These are phyloP conservation scores for Dorcus hopei DNA, from an alignment of 2,888 invertebrate species.

Conservation along the genomic window DNA sequence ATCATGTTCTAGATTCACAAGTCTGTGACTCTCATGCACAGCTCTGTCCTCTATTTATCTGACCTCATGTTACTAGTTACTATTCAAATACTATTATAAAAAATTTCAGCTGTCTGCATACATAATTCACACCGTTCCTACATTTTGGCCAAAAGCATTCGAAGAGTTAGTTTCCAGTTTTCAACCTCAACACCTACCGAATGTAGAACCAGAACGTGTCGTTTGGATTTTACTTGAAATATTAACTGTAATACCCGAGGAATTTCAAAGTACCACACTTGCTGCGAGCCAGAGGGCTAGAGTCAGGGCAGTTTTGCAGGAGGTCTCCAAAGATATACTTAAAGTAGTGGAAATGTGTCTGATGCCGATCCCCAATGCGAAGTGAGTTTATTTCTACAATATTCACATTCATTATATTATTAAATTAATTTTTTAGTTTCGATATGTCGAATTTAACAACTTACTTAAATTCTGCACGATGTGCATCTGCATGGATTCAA, in stretches of 20 bases:
- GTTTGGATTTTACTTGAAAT: conserved; percentile 75
- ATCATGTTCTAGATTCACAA: too few species aligned
- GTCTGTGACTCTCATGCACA: too few species aligned
- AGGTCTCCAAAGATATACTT: conserved; percentile 48
- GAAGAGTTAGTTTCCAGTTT: conserved; percentile 64
- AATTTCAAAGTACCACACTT: conserved; percentile 55
- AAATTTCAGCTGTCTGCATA: conserved; percentile 75
- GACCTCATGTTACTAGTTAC: neutral
- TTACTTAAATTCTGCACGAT: conserved; percentile 55
- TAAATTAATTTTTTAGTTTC: conserved; percentile 29
- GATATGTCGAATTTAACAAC: conserved; percentile 51
- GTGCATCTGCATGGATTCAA: conserved; percentile 63
- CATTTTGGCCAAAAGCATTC: conserved; percentile 64
- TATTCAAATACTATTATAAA: neutral
- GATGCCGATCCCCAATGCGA: conserved; percentile 40
- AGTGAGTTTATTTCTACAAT: conserved; percentile 28
- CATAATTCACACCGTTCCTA: conserved; percentile 65
- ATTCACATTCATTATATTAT: neutral
- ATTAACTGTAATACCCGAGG: conserved; percentile 82
- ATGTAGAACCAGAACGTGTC: conserved; percentile 59
- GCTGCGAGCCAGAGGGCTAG: conserved; percentile 45
- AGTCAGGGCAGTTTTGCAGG: conserved; percentile 46
- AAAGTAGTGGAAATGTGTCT: conserved; percentile 49
- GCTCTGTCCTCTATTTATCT: conserved; percentile 22
- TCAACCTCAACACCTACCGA: conserved; percentile 55